Evolutionary conservation across 2,888 invertebrate species (phyloP).

Genomic region (Tetragonisca angustula): DNA sequence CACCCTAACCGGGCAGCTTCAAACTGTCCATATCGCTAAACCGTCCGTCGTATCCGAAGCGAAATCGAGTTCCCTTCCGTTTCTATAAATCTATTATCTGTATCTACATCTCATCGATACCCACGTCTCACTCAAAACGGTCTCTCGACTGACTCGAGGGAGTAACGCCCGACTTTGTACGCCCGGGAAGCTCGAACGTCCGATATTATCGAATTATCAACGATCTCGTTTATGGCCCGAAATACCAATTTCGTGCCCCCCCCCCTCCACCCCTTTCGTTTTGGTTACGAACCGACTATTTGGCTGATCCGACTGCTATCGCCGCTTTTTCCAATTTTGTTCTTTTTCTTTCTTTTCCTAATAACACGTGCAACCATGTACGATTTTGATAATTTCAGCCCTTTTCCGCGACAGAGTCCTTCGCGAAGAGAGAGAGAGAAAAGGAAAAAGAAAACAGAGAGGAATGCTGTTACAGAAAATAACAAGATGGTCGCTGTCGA

Average conservation of each 20-base stretch:
- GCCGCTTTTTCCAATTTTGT: not conserved
- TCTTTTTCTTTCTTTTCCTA: not conserved
- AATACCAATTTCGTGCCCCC: slow-evolving; percentile 47
- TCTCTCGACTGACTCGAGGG: slow-evolving; percentile 29
- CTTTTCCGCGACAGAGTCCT: not conserved
- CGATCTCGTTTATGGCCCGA: slow-evolving; percentile 49
- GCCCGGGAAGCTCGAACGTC: slow-evolving; percentile 29
- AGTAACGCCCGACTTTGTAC: slow-evolving; percentile 39
- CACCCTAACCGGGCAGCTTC: not conserved
- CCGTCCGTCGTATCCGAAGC: not conserved
- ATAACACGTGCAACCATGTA: slow-evolving; percentile 25
- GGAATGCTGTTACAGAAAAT: not conserved
- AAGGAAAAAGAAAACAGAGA: not conserved
- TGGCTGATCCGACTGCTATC: slow-evolving; percentile 20
- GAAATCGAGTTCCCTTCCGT: slow-evolving; percentile 17
- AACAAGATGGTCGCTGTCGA: not conserved
- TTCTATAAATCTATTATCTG: slow-evolving; percentile 39
- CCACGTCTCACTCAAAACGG: slow-evolving; percentile 28
- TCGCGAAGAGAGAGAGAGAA: no score
- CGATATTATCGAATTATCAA: slow-evolving; percentile 65
- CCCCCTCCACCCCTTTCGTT: slow-evolving; percentile 11
- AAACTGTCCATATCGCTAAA: slow-evolving; percentile 25
- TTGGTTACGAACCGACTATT: slow-evolving; percentile 22
- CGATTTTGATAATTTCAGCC: not conserved
- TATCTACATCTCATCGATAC: slow-evolving; percentile 30